These are phyloP conservation scores for Globia sparganii DNA, from an alignment of 2,888 invertebrate genomes.

Conservation along the genomic window DNA sequence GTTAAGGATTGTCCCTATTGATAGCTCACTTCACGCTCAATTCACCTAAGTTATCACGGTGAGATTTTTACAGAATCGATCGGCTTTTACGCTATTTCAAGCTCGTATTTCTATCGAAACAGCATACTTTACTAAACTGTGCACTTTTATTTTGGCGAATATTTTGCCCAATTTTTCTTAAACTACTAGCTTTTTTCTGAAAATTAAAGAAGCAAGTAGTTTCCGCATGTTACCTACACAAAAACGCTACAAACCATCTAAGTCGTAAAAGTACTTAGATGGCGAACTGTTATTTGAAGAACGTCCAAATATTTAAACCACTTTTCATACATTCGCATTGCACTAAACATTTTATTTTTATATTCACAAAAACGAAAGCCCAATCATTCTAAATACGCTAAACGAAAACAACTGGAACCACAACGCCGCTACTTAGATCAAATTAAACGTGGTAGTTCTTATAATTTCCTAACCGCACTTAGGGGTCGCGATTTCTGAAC, in stretches of 20 bases:
- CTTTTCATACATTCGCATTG: slow-evolving; percentile 26
- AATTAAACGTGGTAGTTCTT: slow-evolving; percentile 78
- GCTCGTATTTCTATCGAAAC: background rate
- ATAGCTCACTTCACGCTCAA: too few relatives aligned
- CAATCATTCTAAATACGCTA: slow-evolving; percentile 51
- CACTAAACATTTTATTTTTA: slow-evolving; percentile 28
- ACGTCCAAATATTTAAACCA: slow-evolving; percentile 42
- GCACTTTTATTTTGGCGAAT: background rate
- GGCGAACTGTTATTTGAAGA: slow-evolving; percentile 21
- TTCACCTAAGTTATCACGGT: too few relatives aligned
- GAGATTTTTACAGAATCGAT: too few relatives aligned
- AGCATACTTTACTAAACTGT: background rate
- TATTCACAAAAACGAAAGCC: slow-evolving; percentile 38
- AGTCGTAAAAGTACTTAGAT: background rate
- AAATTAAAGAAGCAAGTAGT: background rate
- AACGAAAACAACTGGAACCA: slow-evolving; percentile 65
- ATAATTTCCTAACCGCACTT: slow-evolving; percentile 83
- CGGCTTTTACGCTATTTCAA: background rate
- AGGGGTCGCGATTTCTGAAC: slow-evolving; percentile 84
- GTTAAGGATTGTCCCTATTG: too few relatives aligned
- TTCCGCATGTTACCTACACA: background rate
- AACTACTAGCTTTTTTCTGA: background rate
- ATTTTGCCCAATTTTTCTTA: background rate
- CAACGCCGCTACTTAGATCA: slow-evolving; percentile 78
- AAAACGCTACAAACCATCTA: background rate